Evolutionary conservation across 2,888 invertebrate species (phyloP).

Genomic region (Odontomyia ornata): DNA sequence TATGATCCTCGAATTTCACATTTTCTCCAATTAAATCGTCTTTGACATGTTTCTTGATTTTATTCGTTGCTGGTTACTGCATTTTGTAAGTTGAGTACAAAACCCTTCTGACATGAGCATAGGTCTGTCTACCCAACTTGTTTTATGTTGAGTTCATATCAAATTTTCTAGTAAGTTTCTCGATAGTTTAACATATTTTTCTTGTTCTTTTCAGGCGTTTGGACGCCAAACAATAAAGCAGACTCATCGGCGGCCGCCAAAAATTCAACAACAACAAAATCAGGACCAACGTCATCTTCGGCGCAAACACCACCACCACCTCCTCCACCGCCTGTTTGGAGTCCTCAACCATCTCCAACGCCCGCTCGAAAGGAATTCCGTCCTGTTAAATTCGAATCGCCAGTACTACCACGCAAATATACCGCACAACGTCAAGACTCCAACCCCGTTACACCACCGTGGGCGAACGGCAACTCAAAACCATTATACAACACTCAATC

Average conservation of each 20-base stretch:
- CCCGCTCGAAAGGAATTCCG: conserved; percentile 80
- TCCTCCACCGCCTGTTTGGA: conserved; percentile 79
- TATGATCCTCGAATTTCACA: too few species aligned
- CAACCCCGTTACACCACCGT: conserved; percentile 53
- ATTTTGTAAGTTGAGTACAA: too few species aligned
- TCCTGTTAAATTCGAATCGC: conserved; percentile 80
- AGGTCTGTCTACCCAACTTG: too few species aligned
- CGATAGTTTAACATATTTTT: too few species aligned
- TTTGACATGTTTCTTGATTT: too few species aligned
- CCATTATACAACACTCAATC: conserved; percentile 66
- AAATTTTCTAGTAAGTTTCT: too few species aligned
- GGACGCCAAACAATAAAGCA: conserved; percentile 66
- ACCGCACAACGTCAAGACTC: conserved; percentile 53
- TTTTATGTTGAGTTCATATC: too few species aligned
- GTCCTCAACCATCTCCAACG: conserved; percentile 79
- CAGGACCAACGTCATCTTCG: conserved; percentile 53
- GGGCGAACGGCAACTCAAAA: conserved; percentile 55
- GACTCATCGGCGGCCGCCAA: conserved; percentile 30
- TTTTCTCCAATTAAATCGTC: too few species aligned
- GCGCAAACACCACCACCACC: conserved; percentile 64
- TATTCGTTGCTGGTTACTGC: too few species aligned
- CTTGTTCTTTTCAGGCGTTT: conserved; percentile 65
- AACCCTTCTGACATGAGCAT: too few species aligned
- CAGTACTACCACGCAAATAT: conserved; percentile 67
- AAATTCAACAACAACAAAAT: conserved; percentile 45